Conservation (phyloP, 1,140 invertebrate genomes). For the Drosophila nebulosa region DNA sequence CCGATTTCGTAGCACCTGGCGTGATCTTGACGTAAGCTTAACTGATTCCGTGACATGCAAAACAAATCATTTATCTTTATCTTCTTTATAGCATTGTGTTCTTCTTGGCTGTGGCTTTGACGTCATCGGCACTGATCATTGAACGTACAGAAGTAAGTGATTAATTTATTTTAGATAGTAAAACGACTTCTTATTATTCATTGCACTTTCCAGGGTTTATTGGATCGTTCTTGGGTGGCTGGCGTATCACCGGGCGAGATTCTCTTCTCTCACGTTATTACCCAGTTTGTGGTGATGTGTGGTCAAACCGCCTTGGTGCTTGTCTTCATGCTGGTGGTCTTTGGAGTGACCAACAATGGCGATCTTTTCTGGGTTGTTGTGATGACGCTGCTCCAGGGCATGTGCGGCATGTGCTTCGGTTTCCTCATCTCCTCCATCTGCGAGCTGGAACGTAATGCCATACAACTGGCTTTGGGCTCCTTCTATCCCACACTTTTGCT, state of each 20-base stretch:
- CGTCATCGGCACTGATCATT: slow-evolving; percentile 94
- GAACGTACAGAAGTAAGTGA: slow-evolving; percentile 86
- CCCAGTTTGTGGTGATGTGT: slow-evolving; percentile 96
- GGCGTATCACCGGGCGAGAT: slow-evolving; percentile 95
- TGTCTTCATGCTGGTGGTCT: slow-evolving; percentile 94
- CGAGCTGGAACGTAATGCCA: slow-evolving; percentile 95
- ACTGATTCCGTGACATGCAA: not conserved
- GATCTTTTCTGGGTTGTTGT: slow-evolving; percentile 91
- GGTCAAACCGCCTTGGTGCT: slow-evolving; percentile 93
- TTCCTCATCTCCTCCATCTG: slow-evolving; percentile 96
- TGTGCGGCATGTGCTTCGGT: slow-evolving; percentile 97
- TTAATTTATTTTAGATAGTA: slow-evolving; percentile 16
- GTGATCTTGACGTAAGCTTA: slow-evolving; percentile 93
- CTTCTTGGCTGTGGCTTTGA: slow-evolving; percentile 95
- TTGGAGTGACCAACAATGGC: slow-evolving; percentile 92
- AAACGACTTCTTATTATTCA: not conserved
- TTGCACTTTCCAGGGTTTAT: slow-evolving; percentile 85
- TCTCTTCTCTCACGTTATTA: slow-evolving; percentile 94
- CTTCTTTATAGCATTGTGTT: slow-evolving; percentile 91
- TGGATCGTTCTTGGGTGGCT: slow-evolving; percentile 93
- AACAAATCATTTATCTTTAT: slow-evolving; percentile 1
- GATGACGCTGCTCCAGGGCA: slow-evolving; percentile 91
- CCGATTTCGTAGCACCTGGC: slow-evolving; percentile 97
- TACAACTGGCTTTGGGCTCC: slow-evolving; percentile 95
- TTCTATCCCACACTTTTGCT: slow-evolving; percentile 96